These are phyloP conservation scores for Lethocerus indicus DNA, from an alignment of 1,140 invertebrate species.

Conservation along the genomic window DNA sequence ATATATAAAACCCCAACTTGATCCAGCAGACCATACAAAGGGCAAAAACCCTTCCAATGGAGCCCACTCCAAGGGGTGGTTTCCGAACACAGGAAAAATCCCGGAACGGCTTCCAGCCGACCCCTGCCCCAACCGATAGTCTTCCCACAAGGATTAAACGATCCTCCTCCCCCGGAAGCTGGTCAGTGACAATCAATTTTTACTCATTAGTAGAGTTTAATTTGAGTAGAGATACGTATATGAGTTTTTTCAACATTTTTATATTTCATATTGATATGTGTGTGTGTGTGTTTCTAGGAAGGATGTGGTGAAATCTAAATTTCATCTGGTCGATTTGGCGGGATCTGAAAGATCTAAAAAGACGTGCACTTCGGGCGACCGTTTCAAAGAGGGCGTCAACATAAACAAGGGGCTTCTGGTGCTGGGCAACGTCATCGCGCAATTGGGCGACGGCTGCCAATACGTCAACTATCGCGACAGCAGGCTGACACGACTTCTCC, in stretches of 20 bases:
- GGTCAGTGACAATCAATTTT: background rate
- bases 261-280: no score
- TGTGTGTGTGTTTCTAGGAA: constrained; percentile 34
- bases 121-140: no score
- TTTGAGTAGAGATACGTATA: no score
- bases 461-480: constrained; percentile 80
- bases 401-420: constrained; percentile 85
- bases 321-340: constrained; percentile 80
- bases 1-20: no score
- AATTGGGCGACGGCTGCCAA: constrained; percentile 52
- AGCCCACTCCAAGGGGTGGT: no score
- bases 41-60: no score
- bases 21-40: no score
- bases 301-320: constrained; percentile 54
- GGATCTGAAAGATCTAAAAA: constrained; percentile 87
- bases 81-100: no score
- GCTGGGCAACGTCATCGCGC: constrained; percentile 85
- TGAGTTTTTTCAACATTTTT: no score
- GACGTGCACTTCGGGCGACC: constrained; percentile 75
- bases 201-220: background rate
- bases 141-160: no score
- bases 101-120: no score
- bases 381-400: constrained; percentile 82
- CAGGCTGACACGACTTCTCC: constrained; percentile 72
- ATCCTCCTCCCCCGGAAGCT: no score